Base-by-base conservation (phyloP, 2,888 invertebrate species). In the Drosophila falleni region DNA sequence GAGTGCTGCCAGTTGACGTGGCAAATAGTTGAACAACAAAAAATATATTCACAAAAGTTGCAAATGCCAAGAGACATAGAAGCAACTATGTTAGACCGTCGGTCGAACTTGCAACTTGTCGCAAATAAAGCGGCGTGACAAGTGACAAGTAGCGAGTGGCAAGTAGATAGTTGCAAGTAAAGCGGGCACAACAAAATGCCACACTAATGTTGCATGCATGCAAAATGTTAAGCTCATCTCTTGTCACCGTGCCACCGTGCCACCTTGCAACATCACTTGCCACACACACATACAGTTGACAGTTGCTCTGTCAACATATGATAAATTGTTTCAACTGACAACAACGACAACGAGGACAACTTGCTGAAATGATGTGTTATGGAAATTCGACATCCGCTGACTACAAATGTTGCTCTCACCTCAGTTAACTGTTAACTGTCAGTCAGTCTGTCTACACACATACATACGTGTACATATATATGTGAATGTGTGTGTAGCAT, bases 251-350 rank as follows among this genome's bases (percentile, higher is more conserved):
- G 29, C 16, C 16, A 15, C 13, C 35, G 2, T 33, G 33, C 16
- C 16, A 15, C 13, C 35, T 0, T 33, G 33, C 31, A 16, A 26
- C 49, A 29, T 31, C 26, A 15, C 55, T n/a, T 10, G 42, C 19
- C n/a, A 44, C 19, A 29, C 37, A 33, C n/a, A 44, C 19, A 29
- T 26, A 33, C 44, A 35, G 26, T 44, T 76, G 75, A 61, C 77
- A 76, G 72, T 76, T 68, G 68, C 23, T 44, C 66, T 75, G 84
- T 81, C 87, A 84, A 69, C 84, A 68, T 78, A 87, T 85, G 84
- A 85, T 87, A 87, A 85, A 85, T 85, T 84, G 78, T 65, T 58
- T 62, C 51, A 58, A 50, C 68, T 71, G 84, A 65, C 80, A 71
- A 15, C 23, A 42, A 35, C 16, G 29, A 59, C 51, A 51, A 50